Conservation (phyloP, 2,797 vertebrate species). For the Pipistrellus pygmaeus region DNA sequence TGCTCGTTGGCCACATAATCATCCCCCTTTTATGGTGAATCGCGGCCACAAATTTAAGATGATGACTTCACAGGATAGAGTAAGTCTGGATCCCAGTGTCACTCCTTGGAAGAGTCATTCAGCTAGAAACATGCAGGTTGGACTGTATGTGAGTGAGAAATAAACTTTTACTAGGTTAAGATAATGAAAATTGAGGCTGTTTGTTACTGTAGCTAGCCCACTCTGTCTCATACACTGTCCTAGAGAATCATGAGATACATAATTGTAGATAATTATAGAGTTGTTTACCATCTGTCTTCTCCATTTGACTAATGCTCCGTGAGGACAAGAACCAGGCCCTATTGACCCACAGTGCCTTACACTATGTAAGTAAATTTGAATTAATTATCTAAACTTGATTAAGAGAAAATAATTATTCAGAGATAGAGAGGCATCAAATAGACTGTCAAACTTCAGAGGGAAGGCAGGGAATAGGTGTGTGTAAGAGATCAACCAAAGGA, state of each 20-base stretch:
- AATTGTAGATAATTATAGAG: background rate
- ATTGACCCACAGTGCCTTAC: background rate
- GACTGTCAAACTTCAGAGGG: too few species aligned
- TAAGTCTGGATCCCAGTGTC: background rate
- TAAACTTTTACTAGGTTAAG: background rate
- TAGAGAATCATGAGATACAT: background rate
- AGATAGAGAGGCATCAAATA: too few species aligned
- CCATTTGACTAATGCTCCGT: background rate
- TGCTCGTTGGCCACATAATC: background rate
- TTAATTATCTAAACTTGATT: conserved; percentile 14
- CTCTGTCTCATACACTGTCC: background rate
- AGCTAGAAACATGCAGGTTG: background rate
- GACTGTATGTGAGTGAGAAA: background rate
- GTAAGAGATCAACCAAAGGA: too few species aligned
- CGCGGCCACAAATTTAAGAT: background rate
- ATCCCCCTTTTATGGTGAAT: background rate
- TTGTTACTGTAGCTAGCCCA: background rate
- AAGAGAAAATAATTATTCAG: conserved; percentile 8
- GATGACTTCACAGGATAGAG: background rate
- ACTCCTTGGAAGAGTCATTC: background rate
- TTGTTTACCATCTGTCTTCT: background rate
- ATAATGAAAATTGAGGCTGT: background rate
- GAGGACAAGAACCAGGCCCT: background rate
- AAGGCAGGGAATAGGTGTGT: too few species aligned
- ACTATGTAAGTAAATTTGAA: background rate